Conservation (phyloP, 2,888 invertebrate genomes). For the Amphipyra berbera region DNA sequence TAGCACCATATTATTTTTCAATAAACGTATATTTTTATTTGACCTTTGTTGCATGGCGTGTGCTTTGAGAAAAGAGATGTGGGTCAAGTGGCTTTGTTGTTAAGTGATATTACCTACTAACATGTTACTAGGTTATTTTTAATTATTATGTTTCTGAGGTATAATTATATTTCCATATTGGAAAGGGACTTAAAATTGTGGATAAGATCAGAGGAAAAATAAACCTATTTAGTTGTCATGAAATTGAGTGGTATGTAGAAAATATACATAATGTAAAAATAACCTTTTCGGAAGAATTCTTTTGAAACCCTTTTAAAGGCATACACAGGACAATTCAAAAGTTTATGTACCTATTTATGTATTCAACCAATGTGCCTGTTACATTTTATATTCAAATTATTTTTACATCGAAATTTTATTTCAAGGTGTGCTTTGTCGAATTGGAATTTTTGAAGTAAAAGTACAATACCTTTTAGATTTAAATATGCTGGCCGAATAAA, state of each 20-base stretch:
- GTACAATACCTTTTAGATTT: conserved; percentile 17
- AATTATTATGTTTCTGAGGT: conserved; percentile 1
- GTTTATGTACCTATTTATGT: conserved; percentile 30
- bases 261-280: conserved; percentile 23
- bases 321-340: conserved; percentile 24
- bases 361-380: conserved; percentile 41
- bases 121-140: conserved; percentile 29
- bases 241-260: no score
- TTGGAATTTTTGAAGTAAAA: conserved; percentile 35
- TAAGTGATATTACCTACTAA: conserved; percentile 34
- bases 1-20: conserved; percentile 65
- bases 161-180: no score
- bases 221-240: no score
- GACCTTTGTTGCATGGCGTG: conserved; percentile 67
- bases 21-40: conserved; percentile 68
- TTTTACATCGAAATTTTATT: conserved; percentile 45
- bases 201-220: no score
- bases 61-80: conserved; percentile 63
- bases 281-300: conserved; percentile 37
- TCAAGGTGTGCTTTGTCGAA: conserved; percentile 13
- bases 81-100: conserved; percentile 68
- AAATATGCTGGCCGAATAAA: conserved; percentile 10
- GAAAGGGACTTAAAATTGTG: no score
- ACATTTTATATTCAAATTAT: conserved; percentile 51
- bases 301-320: conserved; percentile 37